Evolutionary conservation across 2,888 invertebrate genomes (phyloP), one percentile per base, ranked within the genome.

Genomic region (Platerodrilus igneus): DNA sequence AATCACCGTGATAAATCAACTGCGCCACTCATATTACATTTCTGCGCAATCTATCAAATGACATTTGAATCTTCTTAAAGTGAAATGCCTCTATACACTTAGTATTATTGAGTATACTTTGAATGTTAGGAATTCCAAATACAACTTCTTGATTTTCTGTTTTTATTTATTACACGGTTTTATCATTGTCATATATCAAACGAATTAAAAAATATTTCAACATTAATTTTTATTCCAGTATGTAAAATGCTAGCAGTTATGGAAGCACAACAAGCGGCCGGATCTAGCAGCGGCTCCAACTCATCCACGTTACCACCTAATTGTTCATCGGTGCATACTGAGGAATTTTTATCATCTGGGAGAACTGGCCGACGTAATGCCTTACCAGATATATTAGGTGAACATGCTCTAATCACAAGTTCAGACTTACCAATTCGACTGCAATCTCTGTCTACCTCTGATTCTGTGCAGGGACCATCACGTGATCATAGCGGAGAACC

Each of bases 291-390:
- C 28, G 45, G 53, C 39, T 46, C 48, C 35, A 47, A 41, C 33
- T 43, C 50, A 11, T 43, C 50, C 14, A 41, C 45, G 28, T 37
- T 25, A n/a, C 36, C 42, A n/a, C 48, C 47, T 9, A 44, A 42
- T 11, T 50, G 47, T 25, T 26, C 56, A 53, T 44, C 60, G 52
- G 47, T 56, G 58, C 32, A 67, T 62, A 43, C 50, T 20, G 56
- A 68, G 41, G 87, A 90, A 64, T 92, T 92, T 68, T 75, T 87
- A 44, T 82, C 83, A 55, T 85, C 88, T 1, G 90, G 90, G 3
- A 76, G 92, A 48, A 89, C 90, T 18, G 92, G 92, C 10, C 75
- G 92, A 36, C 72, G 92, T 51, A 93, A 93, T 70, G 92, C 92
- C 29, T 73, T 93, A 73, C 85, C 89, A 1, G 86, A 91, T 64